Percentiles rank a stretch among this genome's conserved stretches.
Conservation (phyloP, 1,140 invertebrate genomes). For the Drosophila asahinai region DNA sequence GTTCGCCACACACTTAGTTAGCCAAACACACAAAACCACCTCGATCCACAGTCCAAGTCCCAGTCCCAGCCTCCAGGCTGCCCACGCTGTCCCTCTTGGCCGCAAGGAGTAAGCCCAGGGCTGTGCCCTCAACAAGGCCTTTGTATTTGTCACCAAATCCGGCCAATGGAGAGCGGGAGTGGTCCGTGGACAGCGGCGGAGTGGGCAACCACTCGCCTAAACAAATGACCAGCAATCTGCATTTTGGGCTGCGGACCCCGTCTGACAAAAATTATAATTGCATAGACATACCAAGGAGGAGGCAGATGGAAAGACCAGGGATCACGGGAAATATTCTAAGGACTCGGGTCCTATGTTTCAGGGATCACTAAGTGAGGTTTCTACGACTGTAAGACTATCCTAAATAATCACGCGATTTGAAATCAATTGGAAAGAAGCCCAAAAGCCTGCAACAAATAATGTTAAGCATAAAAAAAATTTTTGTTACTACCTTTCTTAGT, state of each 20-base stretch:
- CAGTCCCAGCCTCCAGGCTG: not conserved
- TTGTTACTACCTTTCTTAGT: no score
- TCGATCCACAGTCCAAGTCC: slow-evolving; percentile 23
- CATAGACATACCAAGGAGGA: slow-evolving; percentile 39
- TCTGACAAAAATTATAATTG: slow-evolving; percentile 60
- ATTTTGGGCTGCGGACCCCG: slow-evolving; percentile 38
- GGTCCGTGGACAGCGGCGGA: slow-evolving; percentile 1
- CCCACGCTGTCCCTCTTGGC: not conserved
- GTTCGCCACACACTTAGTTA: slow-evolving; percentile 71
- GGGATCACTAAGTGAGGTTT: no score
- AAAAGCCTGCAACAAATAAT: not conserved
- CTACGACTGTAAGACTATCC: no score
- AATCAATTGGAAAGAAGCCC: not conserved
- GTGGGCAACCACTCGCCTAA: slow-evolving; percentile 42
- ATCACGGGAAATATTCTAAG: not conserved
- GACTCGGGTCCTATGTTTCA: no score
- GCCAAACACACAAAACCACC: slow-evolving; percentile 62
- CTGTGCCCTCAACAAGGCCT: slow-evolving; percentile 51
- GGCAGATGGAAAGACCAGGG: not conserved
- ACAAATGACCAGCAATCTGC: slow-evolving; percentile 68
- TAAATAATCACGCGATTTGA: no score
- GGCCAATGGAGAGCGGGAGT: slow-evolving; percentile 34
- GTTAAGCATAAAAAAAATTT: no score
- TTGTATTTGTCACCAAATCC: slow-evolving; percentile 63
- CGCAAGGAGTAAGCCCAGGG: slow-evolving; percentile 22